Evolutionary conservation across 1,140 invertebrate genomes (phyloP).

Genomic region (Achatina immaculata): DNA sequence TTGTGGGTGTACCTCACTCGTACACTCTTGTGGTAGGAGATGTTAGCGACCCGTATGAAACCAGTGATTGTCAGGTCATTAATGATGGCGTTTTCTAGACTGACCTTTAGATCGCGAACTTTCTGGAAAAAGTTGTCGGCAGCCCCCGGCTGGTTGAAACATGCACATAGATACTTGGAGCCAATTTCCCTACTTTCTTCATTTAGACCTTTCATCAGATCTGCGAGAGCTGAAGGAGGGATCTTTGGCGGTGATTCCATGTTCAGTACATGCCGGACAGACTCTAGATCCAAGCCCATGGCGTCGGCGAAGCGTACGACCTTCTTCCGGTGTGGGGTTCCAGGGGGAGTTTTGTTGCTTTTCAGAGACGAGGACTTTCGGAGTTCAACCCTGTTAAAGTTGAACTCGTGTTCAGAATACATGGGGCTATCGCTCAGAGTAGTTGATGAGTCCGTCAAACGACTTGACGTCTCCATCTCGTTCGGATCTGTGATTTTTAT

Average conservation of each 20-base stretch:
- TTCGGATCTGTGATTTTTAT: slow-evolving; percentile 25
- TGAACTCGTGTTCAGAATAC: slow-evolving; percentile 67
- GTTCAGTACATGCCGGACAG: slow-evolving; percentile 78
- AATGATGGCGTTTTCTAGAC: slow-evolving; percentile 82
- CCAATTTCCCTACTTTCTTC: slow-evolving; percentile 54
- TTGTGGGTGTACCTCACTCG: slow-evolving; percentile 88
- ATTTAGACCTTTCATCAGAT: slow-evolving; percentile 58
- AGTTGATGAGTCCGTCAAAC: neutral
- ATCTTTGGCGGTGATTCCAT: slow-evolving; percentile 68
- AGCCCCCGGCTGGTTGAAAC: slow-evolving; percentile 87
- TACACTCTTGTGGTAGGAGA: slow-evolving; percentile 92
- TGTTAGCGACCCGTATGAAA: slow-evolving; percentile 87
- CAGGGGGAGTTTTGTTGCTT: slow-evolving; percentile 90
- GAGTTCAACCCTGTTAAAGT: slow-evolving; percentile 58
- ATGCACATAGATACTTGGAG: slow-evolving; percentile 75
- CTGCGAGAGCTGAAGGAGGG: slow-evolving; percentile 66
- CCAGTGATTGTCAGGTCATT: slow-evolving; percentile 83
- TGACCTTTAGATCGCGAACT: slow-evolving; percentile 81
- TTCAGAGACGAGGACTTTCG: slow-evolving; percentile 81
- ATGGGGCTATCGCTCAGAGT: slow-evolving; percentile 45
- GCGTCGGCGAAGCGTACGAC: slow-evolving; percentile 96
- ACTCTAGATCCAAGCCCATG: slow-evolving; percentile 90
- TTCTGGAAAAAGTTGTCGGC: slow-evolving; percentile 83
- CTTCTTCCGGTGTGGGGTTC: slow-evolving; percentile 82
- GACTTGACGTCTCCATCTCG: neutral